Evolutionary conservation across 1,140 invertebrate species (phyloP).

Genomic region (Oedothorax gibbosus): DNA sequence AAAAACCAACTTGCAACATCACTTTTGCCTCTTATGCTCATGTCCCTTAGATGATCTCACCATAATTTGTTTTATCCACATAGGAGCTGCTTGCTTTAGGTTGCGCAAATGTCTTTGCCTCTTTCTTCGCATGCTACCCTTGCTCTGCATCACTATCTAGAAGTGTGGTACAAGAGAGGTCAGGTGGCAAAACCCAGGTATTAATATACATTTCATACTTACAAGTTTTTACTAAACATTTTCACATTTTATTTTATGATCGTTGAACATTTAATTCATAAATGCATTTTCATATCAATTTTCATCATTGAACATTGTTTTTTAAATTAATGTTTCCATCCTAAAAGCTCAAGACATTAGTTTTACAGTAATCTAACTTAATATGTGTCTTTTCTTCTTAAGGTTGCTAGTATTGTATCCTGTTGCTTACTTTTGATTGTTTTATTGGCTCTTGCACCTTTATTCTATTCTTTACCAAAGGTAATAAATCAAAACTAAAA

Average conservation of each 20-base stretch:
- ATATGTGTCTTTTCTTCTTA: constrained; percentile 52
- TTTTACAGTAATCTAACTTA: not conserved
- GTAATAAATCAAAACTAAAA: constrained; percentile 64
- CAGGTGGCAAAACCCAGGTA: constrained; percentile 71
- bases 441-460: constrained; percentile 70
- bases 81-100: constrained; percentile 73
- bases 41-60: too few species aligned
- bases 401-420: constrained; percentile 71
- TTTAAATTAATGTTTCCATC: not conserved
- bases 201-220: not conserved
- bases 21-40: too few species aligned
- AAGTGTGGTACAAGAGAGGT: constrained; percentile 70
- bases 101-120: constrained; percentile 70
- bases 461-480: constrained; percentile 69
- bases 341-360: not conserved
- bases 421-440: constrained; percentile 70
- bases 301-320: too few species aligned
- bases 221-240: not conserved
- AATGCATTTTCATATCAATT: not conserved
- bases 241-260: not conserved
- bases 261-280: not conserved
- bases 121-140: constrained; percentile 72
- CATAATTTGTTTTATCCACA: constrained; percentile 37
- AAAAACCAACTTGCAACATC: too few species aligned
- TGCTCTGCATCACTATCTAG: constrained; percentile 72